Base-by-base conservation (phyloP, 1,140 invertebrate species). In the Drosophila lini region DNA sequence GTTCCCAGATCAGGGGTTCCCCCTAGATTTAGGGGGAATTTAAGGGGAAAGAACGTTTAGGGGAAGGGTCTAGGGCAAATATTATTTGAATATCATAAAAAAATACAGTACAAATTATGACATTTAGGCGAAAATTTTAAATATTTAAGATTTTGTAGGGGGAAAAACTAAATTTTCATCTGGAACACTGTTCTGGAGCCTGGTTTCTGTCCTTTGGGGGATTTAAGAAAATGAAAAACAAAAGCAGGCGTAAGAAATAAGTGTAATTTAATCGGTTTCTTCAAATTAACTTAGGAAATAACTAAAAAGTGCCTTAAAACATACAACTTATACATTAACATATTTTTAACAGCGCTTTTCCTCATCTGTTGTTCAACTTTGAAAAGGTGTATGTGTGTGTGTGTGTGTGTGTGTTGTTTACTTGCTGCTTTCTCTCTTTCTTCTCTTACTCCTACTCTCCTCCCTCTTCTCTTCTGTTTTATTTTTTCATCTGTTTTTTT, bases 221-320 rank as follows among this genome's bases (percentile, higher is more conserved):
- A 41, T 38, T 19, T 36, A 34, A 2, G 5, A 15, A 62, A 59
- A 36, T 68, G 32, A 77, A 77, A 77, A 53, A 64, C 55, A 47
- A 76, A 76, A 78, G 11, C 42, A 75, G 31, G 34, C 70, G 52
- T 88, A 83, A 59, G 77, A 88, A 89, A 77, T 88, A 88, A 88
- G 68, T 83, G 83, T 88, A 88, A 83, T 88, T 88, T 88, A 80
- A 89, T 88, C 76, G 76, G 60, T 82, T 77, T 88, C 73, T 89
- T 83, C 83, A 88, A 83, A 74, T 61, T 88, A 88, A 88, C 83
- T 88, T 88, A 88, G 81, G 58, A 89, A 88, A 89, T 89, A 88
- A 89, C 84, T 83, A 88, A 88, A 88, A 88, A 86, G 56, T 89
- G 80, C 83, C 83, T 88, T 89, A 88, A 88, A 89, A 78, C 73